A percentile compares a stretch with the other conserved stretches of the same genome.
Conservation (phyloP, 2,888 invertebrate genomes). For the Dione juno region DNA sequence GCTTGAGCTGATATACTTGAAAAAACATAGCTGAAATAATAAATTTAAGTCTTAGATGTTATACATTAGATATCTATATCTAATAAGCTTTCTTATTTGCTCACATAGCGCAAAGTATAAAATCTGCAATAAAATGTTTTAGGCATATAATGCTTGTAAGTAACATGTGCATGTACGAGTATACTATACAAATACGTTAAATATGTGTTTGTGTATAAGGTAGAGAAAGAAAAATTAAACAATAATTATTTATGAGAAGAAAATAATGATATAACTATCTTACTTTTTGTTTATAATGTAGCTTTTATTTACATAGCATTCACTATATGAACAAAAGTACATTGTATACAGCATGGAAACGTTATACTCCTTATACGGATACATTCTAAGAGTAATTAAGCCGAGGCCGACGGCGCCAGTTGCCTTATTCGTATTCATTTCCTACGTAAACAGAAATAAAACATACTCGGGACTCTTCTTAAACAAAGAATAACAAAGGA, state of each 20-base stretch:
- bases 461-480: slow-evolving; percentile 23
- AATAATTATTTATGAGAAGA: background rate
- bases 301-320: background rate
- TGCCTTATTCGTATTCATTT: slow-evolving; percentile 35
- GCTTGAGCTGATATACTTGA: too few relatives aligned
- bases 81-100: too few relatives aligned
- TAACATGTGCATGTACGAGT: too few relatives aligned
- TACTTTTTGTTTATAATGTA: background rate
- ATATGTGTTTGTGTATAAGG: too few relatives aligned
- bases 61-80: too few relatives aligned
- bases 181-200: too few relatives aligned
- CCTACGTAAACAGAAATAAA: slow-evolving; percentile 39
- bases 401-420: slow-evolving; percentile 36
- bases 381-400: slow-evolving; percentile 39
- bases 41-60: too few relatives aligned
- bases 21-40: too few relatives aligned
- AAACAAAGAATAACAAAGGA: slow-evolving; percentile 18
- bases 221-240: background rate
- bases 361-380: slow-evolving; percentile 8
- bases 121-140: too few relatives aligned
- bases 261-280: background rate
- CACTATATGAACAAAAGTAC: background rate
- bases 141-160: too few relatives aligned
- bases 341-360: background rate
- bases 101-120: too few relatives aligned